Percentiles rank a stretch among this genome's conserved stretches.
Conservation (phyloP, 2,113 vertebrate genomes). For the Caretta caretta region DNA sequence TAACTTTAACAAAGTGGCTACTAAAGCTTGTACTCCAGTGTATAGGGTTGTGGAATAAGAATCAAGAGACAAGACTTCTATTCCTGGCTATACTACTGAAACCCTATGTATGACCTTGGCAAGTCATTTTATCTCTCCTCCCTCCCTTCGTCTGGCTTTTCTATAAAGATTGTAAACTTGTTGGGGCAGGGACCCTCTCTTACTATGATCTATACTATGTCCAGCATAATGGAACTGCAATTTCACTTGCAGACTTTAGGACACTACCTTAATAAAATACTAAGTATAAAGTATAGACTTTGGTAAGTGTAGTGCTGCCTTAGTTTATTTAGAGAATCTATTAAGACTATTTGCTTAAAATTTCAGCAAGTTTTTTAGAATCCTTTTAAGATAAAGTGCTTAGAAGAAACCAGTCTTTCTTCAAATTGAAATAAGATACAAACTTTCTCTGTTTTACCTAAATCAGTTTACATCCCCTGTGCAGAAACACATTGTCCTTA, state of each 20-base stretch:
- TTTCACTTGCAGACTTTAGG: neutral
- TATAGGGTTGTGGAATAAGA: neutral
- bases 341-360: neutral
- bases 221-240: neutral
- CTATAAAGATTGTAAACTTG: neutral
- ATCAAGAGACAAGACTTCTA: neutral
- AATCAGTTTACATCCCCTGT: neutral
- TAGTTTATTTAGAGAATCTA: neutral
- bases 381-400: neutral
- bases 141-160: neutral
- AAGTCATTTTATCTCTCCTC: neutral
- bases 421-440: too few species aligned
- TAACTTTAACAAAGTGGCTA: neutral
- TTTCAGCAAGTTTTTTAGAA: neutral
- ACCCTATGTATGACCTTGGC: neutral
- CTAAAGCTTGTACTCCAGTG: neutral
- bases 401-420: neutral
- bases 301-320: neutral
- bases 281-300: neutral
- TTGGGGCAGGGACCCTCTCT: neutral
- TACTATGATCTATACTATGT: neutral
- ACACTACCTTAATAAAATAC: neutral
- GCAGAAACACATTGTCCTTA: constrained; percentile 8
- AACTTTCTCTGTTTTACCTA: neutral
- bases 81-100: neutral